Percentiles rank a stretch among this genome's conserved stretches.
phyloP scores from a whole-genome alignment of 1,140 invertebrate species.

The Chrysoperla carnea region DNA sequence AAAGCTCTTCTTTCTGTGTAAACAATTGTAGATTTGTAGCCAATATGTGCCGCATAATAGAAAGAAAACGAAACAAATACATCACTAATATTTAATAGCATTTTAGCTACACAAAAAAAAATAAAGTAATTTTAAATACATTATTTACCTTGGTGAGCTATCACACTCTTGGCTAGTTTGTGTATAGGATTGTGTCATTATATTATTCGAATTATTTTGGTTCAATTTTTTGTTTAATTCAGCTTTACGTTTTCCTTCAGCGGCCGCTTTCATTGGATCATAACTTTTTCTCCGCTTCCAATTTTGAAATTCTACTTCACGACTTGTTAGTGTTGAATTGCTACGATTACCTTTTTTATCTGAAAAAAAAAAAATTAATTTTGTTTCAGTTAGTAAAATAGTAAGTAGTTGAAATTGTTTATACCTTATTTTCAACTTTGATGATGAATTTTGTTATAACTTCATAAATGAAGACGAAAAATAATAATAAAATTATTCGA shows the following conservation, averaged over 20 bases:
- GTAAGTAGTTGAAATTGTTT: too few species aligned
- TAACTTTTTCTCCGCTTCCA: conserved; percentile 84
- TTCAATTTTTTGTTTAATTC: conserved; percentile 20
- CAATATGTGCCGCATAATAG: too few species aligned
- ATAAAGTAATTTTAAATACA: not conserved
- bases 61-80: too few species aligned
- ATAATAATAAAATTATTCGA: too few species aligned
- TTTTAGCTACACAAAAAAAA: too few species aligned
- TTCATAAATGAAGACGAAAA: too few species aligned
- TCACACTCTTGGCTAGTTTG: conserved; percentile 17
- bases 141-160: conserved; percentile 16
- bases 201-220: conserved; percentile 4
- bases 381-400: too few species aligned
- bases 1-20: too few species aligned
- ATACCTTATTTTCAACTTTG: too few species aligned
- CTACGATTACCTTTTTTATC: conserved; percentile 37
- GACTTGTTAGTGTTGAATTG: conserved; percentile 41
- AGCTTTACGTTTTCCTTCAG: conserved; percentile 49
- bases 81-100: too few species aligned
- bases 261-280: conserved; percentile 75
- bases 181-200: conserved; percentile 17
- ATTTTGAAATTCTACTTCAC: conserved; percentile 75
- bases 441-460: too few species aligned
- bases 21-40: too few species aligned
- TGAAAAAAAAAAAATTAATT: conserved; percentile 20